Percentiles rank a stretch among this genome's conserved stretches.
These are phyloP conservation scores for Gorsachius magnificus DNA, from an alignment of 2,797 vertebrate species.

Conservation along the genomic window DNA sequence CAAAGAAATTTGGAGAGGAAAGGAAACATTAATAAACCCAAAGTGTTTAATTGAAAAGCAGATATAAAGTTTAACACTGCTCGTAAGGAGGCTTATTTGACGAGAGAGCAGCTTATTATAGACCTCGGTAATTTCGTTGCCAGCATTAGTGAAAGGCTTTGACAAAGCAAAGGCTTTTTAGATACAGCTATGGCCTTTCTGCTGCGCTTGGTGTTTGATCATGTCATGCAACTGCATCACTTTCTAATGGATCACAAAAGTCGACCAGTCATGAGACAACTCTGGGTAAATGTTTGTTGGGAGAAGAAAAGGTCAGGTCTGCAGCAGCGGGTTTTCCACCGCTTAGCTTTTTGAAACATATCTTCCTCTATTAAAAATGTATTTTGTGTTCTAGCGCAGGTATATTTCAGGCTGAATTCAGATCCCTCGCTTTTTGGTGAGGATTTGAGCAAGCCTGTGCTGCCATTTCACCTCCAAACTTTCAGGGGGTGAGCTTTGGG, in stretches of 20 bases:
- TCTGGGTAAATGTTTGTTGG: conserved; percentile 32
- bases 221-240: neutral
- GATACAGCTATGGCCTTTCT: conserved; percentile 46
- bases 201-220: conserved; percentile 47
- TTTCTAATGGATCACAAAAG: conserved; percentile 59
- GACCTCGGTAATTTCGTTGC: conserved; percentile 79
- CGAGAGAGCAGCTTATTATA: conserved; percentile 68
- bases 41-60: conserved; percentile 79
- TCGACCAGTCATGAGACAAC: neutral
- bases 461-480: neutral
- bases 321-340: neutral
- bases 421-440: neutral
- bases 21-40: conserved; percentile 81
- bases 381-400: neutral
- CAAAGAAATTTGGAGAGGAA: conserved; percentile 85
- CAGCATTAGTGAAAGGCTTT: conserved; percentile 69
- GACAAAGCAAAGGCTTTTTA: conserved; percentile 67
- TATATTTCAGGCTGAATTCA: neutral
- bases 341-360: neutral
- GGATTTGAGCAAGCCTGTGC: neutral
- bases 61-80: conserved; percentile 75
- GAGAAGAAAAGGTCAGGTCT: neutral
- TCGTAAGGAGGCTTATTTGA: conserved; percentile 71
- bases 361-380: neutral
- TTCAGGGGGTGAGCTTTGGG: neutral